Conservation (phyloP, 2,888 invertebrate genomes). For the Polyploca ridens region DNA sequence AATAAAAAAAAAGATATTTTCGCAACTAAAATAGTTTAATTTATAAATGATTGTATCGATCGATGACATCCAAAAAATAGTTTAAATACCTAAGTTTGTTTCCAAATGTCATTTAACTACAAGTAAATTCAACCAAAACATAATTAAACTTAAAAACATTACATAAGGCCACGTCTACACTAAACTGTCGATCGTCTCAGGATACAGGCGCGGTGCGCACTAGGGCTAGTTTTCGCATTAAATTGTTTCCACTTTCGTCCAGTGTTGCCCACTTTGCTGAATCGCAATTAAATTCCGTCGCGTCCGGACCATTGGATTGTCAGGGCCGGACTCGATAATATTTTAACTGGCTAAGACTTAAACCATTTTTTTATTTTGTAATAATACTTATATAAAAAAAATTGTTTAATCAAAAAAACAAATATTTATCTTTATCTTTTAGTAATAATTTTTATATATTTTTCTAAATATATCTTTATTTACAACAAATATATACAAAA, state of each 20-base stretch:
- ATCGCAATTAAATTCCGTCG: conserved; percentile 69
- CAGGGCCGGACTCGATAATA: conserved; percentile 44
- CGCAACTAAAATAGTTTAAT: no score
- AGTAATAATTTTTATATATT: no score
- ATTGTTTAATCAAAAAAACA: no score
- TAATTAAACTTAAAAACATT: conserved; percentile 2
- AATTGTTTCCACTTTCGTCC: conserved; percentile 57
- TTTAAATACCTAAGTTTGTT: no score
- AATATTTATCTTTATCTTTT: no score
- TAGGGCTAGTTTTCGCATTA: conserved; percentile 59
- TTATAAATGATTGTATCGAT: no score
- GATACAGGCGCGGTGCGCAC: conserved; percentile 52
- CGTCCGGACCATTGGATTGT: conserved; percentile 59
- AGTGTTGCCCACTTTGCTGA: conserved; percentile 57
- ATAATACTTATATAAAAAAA: no score
- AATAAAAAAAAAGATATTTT: no score
- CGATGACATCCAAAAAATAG: no score
- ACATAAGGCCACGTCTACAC: conserved; percentile 41
- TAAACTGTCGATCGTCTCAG: conserved; percentile 44
- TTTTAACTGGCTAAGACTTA: background rate
- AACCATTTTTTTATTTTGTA: no score
- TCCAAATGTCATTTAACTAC: background rate
- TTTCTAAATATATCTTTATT: no score
- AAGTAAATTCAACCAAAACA: background rate
- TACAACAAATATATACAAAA: no score